Evolutionary conservation across 2,888 invertebrate genomes (phyloP).

Genomic region (Xylota segnis): DNA sequence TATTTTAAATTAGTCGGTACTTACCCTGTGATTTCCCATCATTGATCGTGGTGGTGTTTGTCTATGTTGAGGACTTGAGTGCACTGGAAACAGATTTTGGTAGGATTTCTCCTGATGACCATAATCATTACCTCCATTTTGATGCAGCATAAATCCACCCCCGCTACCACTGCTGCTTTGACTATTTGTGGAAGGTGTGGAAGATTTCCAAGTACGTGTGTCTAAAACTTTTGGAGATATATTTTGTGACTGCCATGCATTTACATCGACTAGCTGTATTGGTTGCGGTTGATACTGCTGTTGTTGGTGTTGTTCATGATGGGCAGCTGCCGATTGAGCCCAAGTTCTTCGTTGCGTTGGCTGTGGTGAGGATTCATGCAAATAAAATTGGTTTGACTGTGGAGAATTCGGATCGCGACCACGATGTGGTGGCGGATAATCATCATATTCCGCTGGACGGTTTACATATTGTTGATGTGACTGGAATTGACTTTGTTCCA

Average conservation of each 20-base stretch:
- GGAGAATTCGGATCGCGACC: slow-evolving; percentile 80
- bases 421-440: slow-evolving; percentile 81
- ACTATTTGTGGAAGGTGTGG: slow-evolving; percentile 79
- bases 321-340: slow-evolving; percentile 86
- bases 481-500: slow-evolving; percentile 77
- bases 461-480: slow-evolving; percentile 79
- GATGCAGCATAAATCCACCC: slow-evolving; percentile 88
- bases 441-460: slow-evolving; percentile 86
- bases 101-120: slow-evolving; percentile 85
- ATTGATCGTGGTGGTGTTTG: slow-evolving; percentile 86
- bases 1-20: not conserved
- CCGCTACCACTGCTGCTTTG: slow-evolving; percentile 77
- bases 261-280: slow-evolving; percentile 83
- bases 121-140: slow-evolving; percentile 88
- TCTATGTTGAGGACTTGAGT: slow-evolving; percentile 88
- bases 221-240: slow-evolving; percentile 79
- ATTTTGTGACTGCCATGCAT: slow-evolving; percentile 83
- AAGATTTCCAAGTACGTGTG: slow-evolving; percentile 83
- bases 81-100: slow-evolving; percentile 84
- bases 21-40: slow-evolving; percentile 73
- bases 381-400: slow-evolving; percentile 89
- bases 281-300: slow-evolving; percentile 80
- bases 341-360: slow-evolving; percentile 88
- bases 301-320: slow-evolving; percentile 80
- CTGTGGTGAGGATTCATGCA: slow-evolving; percentile 88